These are phyloP conservation scores for Ictalurus furcatus DNA, from an alignment of 2,113 vertebrate species.

Conservation along the genomic window DNA sequence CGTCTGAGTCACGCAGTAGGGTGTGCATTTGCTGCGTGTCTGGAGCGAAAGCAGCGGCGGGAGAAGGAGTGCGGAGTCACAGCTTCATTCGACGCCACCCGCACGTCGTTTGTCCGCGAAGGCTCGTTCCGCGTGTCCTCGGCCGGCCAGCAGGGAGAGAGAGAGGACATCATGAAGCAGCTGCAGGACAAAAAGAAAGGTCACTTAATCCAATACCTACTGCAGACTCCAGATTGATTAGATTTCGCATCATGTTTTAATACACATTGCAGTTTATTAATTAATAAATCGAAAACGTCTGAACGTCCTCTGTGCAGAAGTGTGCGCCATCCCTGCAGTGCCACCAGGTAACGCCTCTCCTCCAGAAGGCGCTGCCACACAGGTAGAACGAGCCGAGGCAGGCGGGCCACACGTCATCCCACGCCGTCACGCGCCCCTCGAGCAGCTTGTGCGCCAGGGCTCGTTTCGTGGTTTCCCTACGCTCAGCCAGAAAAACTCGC, in stretches of 20 bases:
- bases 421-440: constrained; percentile 86
- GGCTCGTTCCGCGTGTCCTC: constrained; percentile 88
- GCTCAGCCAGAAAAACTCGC: constrained; percentile 90
- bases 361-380: constrained; percentile 78
- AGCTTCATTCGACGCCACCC: constrained; percentile 85
- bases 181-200: constrained; percentile 83
- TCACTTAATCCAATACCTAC: constrained; percentile 49
- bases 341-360: constrained; percentile 78
- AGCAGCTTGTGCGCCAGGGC: constrained; percentile 90
- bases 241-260: neutral
- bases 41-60: constrained; percentile 87
- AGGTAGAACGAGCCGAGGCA: constrained; percentile 78
- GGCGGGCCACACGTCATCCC: constrained; percentile 84
- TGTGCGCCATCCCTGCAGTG: constrained; percentile 64
- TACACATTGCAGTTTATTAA: neutral
- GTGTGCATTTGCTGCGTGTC: constrained; percentile 89
- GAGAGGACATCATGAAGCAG: constrained; percentile 74
- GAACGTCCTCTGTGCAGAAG: constrained; percentile 57
- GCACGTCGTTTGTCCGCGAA: constrained; percentile 88
- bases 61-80: constrained; percentile 93
- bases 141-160: constrained; percentile 69
- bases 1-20: constrained; percentile 89
- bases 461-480: constrained; percentile 90
- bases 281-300: neutral
- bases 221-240: neutral